phyloP scores from a whole-genome alignment of 2,888 invertebrate species.

The Laothoe populi region DNA sequence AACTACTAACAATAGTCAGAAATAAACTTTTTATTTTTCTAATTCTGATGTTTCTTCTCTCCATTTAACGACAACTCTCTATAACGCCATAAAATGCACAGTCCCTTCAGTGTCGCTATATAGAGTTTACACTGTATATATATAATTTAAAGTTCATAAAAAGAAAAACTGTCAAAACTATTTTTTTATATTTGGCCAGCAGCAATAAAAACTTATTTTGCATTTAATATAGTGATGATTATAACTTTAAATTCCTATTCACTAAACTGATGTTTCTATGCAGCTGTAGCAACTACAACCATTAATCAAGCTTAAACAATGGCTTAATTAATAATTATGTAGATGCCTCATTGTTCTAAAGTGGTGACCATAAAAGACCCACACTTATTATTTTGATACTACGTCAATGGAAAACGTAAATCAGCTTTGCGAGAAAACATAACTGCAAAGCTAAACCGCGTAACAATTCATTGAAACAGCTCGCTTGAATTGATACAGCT shows the following conservation, averaged over 20 bases:
- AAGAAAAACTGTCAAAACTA: neutral
- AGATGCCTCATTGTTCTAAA: constrained; percentile 29
- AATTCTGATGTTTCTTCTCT: too few species aligned
- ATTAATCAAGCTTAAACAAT: constrained; percentile 27
- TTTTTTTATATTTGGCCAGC: constrained; percentile 1
- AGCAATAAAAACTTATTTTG: constrained; percentile 13
- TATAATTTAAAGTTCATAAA: too few species aligned
- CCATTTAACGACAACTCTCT: too few species aligned
- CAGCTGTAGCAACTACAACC: constrained; percentile 24
- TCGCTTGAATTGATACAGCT: constrained; percentile 59
- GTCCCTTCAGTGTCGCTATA: too few species aligned
- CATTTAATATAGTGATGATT: constrained; percentile 12
- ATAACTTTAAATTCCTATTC: constrained; percentile 18
- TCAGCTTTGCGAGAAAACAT: constrained; percentile 44
- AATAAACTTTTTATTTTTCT: too few species aligned
- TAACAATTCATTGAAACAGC: constrained; percentile 62
- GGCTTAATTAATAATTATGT: constrained; percentile 36
- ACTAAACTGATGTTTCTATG: constrained; percentile 27
- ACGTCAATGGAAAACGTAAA: constrained; percentile 16
- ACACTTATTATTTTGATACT: constrained; percentile 1
- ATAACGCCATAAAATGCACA: too few species aligned
- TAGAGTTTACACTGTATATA: too few species aligned
- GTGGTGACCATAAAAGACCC: constrained; percentile 19
- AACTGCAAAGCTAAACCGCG: constrained; percentile 38
- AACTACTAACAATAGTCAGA: too few species aligned